Percentiles rank a stretch among this genome's conserved stretches.
Conservation (phyloP, 2,113 vertebrate genomes). For the Penelope pileata region DNA sequence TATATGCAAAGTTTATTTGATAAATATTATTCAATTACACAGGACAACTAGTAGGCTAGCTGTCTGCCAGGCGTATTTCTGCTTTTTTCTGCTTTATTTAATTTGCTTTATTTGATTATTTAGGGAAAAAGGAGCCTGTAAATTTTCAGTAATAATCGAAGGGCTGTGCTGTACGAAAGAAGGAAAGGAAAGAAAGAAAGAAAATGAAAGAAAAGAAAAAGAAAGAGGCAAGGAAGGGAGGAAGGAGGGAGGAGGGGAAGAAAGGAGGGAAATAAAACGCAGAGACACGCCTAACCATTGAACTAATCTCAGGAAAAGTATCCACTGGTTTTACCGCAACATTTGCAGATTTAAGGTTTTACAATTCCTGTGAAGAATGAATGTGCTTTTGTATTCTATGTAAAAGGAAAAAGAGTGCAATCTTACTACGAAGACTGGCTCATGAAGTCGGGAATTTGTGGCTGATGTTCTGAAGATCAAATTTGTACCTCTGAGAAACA, state of each 20-base stretch:
- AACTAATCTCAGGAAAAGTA: neutral
- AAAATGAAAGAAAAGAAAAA: neutral
- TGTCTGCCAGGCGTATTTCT: slow-evolving; percentile 49
- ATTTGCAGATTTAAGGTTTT: neutral
- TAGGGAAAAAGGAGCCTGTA: slow-evolving; percentile 41
- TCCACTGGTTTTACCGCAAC: neutral
- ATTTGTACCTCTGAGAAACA: neutral
- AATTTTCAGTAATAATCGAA: slow-evolving; percentile 29
- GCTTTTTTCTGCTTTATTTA: slow-evolving; percentile 43
- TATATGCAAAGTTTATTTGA: slow-evolving; percentile 8
- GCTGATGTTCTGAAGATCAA: neutral
- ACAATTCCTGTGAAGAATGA: neutral
- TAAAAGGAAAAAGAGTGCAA: neutral
- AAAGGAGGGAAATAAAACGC: neutral
- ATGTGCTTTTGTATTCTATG: neutral
- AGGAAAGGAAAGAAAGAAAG: neutral
- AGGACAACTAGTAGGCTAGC: slow-evolving; percentile 35
- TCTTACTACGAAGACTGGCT: neutral
- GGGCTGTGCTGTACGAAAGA: neutral
- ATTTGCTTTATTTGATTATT: slow-evolving; percentile 63
- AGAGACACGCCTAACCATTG: neutral
- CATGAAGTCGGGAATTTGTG: neutral
- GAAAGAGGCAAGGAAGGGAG: neutral
- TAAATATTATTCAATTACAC: slow-evolving; percentile 63
- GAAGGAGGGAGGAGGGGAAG: neutral